A percentile compares a stretch with the other conserved stretches of the same genome.
These are phyloP conservation scores for Cottoperca gobio DNA, from an alignment of 2,797 vertebrate species.

Conservation along the genomic window DNA sequence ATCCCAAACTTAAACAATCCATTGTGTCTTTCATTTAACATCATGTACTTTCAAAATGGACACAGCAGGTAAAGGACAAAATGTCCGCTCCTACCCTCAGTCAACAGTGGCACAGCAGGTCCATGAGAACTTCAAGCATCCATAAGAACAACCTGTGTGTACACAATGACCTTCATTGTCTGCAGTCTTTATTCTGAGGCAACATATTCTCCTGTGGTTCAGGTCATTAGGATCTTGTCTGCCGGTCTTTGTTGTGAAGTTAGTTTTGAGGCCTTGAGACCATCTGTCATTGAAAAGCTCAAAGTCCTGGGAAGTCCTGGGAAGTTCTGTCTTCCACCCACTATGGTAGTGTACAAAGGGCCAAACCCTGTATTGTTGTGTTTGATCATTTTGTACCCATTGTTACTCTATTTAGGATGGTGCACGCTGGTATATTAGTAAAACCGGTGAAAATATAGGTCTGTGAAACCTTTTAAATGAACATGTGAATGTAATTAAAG, in stretches of 20 bases:
- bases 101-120: constrained; percentile 20
- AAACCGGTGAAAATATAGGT: background rate
- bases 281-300: constrained; percentile 38
- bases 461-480: constrained; percentile 10
- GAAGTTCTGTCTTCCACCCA: constrained; percentile 33
- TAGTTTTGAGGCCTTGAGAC: constrained; percentile 38
- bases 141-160: constrained; percentile 46
- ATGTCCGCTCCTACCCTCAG: constrained; percentile 22
- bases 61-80: constrained; percentile 3
- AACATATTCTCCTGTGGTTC: constrained; percentile 50
- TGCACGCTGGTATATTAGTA: constrained; percentile 12
- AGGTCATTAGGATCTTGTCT: constrained; percentile 36
- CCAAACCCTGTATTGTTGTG: constrained; percentile 56
- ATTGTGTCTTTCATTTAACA: constrained; percentile 17
- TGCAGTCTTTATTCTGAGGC: constrained; percentile 37
- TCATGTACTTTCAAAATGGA: constrained; percentile 1
- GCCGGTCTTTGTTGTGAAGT: constrained; percentile 51
- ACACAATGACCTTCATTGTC: constrained; percentile 45
- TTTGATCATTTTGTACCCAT: constrained; percentile 50
- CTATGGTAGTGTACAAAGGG: constrained; percentile 30
- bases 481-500: background rate
- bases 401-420: constrained; percentile 19
- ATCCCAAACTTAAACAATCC: background rate
- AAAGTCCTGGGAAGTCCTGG: constrained; percentile 52
- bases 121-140: constrained; percentile 47